Evolutionary conservation across 2,888 invertebrate species (phyloP).

Genomic region (Protophormia terraenovae): DNA sequence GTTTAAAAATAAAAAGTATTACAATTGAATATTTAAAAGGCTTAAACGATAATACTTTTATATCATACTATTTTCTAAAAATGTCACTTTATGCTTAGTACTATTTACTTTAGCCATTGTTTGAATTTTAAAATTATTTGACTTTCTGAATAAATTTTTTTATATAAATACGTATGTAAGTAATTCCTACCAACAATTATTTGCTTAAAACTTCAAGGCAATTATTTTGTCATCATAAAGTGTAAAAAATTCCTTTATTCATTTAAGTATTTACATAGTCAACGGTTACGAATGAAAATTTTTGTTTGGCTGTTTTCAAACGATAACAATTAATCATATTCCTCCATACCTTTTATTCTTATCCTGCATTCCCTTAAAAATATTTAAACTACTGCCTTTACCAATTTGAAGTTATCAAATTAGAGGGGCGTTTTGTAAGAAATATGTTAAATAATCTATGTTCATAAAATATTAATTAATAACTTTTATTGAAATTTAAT

Average conservation of each 20-base stretch:
- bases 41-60: conserved; percentile 46
- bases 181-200: not conserved
- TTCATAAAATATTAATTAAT: conserved; percentile 32
- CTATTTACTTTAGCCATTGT: not conserved
- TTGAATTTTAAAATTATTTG: not conserved
- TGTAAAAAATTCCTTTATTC: not conserved
- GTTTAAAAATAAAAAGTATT: not conserved
- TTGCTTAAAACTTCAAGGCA: not conserved
- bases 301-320: conserved; percentile 24
- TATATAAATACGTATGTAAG: too few species aligned
- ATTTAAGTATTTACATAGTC: not conserved
- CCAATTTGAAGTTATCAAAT: not conserved
- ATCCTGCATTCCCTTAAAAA: not conserved
- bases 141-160: not conserved
- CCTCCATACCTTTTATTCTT: not conserved
- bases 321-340: conserved; percentile 49
- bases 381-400: not conserved
- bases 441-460: not conserved
- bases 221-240: not conserved
- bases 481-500: conserved; percentile 18
- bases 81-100: not conserved
- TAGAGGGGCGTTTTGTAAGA: not conserved
- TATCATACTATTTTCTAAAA: not conserved
- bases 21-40: conserved; percentile 42
- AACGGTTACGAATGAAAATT: not conserved